These are phyloP conservation scores for Acrossocheilus wenchowensis DNA, from an alignment of 2,797 vertebrate species.

Conservation along the genomic window DNA sequence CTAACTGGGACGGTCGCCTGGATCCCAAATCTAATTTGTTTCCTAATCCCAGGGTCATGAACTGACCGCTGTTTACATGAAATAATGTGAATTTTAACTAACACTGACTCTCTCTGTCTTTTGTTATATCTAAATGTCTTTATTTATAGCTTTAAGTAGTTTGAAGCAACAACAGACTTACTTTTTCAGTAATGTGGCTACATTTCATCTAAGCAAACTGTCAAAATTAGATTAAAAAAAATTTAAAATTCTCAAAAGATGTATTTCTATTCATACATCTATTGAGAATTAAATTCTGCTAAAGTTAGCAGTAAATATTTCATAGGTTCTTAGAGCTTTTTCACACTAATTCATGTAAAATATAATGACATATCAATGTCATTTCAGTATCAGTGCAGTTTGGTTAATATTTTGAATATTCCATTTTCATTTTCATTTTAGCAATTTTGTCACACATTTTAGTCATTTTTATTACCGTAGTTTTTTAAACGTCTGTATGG, in stretches of 20 bases:
- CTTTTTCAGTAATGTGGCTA: background rate
- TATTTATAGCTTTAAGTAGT: background rate
- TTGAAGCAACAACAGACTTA: background rate
- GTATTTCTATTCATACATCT: background rate
- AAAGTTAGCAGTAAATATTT: background rate
- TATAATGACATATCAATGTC: background rate
- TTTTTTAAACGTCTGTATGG: too few species aligned
- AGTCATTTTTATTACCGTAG: background rate
- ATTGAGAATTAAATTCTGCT: background rate
- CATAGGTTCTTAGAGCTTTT: background rate
- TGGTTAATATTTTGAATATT: background rate
- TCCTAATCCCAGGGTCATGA: conserved; percentile 16
- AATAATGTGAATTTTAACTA: conserved; percentile 6
- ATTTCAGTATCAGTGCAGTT: background rate
- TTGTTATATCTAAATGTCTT: background rate
- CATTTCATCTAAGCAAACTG: background rate
- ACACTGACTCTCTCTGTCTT: background rate
- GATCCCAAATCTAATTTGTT: conserved; percentile 13
- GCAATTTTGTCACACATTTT: background rate
- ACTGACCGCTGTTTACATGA: background rate
- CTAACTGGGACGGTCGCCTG: background rate
- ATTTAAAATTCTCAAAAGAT: background rate
- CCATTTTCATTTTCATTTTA: background rate
- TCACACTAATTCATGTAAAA: background rate
- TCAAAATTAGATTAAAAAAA: background rate